phyloP scores from a whole-genome alignment of 2,113 vertebrate species.

The Saimiri boliviensis region DNA sequence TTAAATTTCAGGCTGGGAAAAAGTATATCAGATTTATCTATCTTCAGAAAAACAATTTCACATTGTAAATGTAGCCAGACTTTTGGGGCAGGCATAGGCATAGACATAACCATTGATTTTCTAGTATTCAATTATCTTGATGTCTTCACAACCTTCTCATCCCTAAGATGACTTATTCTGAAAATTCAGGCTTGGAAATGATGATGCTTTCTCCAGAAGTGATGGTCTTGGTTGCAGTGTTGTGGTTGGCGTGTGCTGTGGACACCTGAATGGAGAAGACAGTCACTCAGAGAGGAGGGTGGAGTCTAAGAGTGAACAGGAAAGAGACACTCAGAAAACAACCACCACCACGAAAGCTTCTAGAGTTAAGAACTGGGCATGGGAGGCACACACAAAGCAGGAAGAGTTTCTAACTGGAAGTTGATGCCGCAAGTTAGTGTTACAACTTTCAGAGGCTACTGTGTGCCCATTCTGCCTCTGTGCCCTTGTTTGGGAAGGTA shows the following conservation, averaged over 20 bases:
- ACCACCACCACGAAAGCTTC: accelerated
- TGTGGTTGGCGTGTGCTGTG: not conserved
- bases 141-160: not conserved
- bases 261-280: accelerated
- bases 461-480: accelerated
- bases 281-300: not conserved
- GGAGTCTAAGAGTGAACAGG: accelerated
- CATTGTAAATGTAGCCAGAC: not conserved
- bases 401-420: accelerated
- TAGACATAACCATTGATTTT: not conserved
- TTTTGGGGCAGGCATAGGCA: not conserved
- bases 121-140: not conserved
- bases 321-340: not conserved
- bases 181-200: not conserved
- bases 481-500: not conserved
- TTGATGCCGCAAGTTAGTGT: not conserved
- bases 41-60: not conserved
- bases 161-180: not conserved
- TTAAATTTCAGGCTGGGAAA: not conserved
- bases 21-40: not conserved
- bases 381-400: accelerated
- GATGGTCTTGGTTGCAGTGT: not conserved
- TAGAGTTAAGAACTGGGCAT: too few species aligned
- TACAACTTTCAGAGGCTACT: accelerated
- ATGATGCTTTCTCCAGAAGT: not conserved